phyloP scores from a whole-genome alignment of 2,113 vertebrate species.

The Albula glossodonta region DNA sequence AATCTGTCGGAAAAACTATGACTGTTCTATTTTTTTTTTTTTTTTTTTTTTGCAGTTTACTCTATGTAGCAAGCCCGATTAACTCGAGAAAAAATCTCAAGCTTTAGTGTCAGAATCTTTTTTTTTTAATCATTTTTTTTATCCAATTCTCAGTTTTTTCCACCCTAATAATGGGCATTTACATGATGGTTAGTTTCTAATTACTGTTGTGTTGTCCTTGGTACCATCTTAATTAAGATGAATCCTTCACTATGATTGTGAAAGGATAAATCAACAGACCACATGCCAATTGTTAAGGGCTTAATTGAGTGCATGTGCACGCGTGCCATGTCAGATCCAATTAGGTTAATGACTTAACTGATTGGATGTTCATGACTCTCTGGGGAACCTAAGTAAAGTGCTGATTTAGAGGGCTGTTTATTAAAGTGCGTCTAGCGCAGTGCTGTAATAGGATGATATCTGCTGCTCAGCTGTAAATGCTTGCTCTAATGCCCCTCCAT shows the following conservation, averaged over 20 bases:
- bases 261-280: constrained; percentile 24
- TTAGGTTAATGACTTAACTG: constrained; percentile 46
- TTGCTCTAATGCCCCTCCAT: neutral
- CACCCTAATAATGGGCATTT: neutral
- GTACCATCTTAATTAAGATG: constrained; percentile 18
- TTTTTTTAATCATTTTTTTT: neutral
- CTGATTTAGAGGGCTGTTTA: constrained; percentile 35
- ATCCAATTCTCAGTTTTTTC: neutral
- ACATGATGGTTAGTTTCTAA: constrained; percentile 3
- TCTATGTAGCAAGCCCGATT: neutral
- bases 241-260: constrained; percentile 6
- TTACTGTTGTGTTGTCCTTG: constrained; percentile 17
- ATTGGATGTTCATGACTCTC: constrained; percentile 39
- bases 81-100: neutral
- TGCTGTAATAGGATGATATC: neutral
- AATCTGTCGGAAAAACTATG: neutral
- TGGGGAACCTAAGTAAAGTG: constrained; percentile 26
- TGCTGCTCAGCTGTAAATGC: neutral
- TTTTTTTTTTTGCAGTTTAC: neutral
- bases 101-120: neutral
- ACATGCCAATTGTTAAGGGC: constrained; percentile 34
- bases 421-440: neutral
- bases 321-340: constrained; percentile 49
- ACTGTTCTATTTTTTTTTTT: neutral
- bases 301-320: constrained; percentile 32